Evolutionary conservation across 2,113 vertebrate species (phyloP).

Genomic region (Neodontobutis hainanensis): DNA sequence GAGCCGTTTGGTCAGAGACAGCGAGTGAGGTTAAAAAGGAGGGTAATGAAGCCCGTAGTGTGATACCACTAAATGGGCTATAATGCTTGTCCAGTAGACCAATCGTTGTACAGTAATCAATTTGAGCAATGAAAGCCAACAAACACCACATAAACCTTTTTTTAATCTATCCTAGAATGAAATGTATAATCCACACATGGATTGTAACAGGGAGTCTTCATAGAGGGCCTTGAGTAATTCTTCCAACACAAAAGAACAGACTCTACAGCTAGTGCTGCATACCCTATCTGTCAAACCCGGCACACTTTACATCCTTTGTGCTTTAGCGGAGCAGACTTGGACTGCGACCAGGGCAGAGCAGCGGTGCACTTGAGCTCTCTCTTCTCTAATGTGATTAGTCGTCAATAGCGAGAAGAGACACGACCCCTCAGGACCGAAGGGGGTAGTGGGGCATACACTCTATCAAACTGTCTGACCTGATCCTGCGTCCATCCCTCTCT

Average conservation of each 20-base stretch:
- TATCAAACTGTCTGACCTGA: conserved; percentile 44
- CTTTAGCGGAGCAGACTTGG: conserved; percentile 40
- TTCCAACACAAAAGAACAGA: not conserved
- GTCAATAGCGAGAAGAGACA: conserved; percentile 33
- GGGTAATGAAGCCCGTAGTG: no score
- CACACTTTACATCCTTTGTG: conserved; percentile 34
- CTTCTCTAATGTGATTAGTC: conserved; percentile 55
- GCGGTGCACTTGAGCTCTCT: conserved; percentile 26
- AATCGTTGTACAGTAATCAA: no score
- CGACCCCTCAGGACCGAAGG: conserved; percentile 29
- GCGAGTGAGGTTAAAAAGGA: no score
- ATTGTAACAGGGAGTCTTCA: no score
- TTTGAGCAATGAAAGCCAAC: no score
- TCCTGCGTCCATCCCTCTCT: conserved; percentile 17
- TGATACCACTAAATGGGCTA: no score
- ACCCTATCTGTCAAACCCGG: not conserved
- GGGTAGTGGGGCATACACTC: conserved; percentile 17
- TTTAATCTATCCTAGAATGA: no score
- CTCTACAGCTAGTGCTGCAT: conserved; percentile 8
- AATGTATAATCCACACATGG: no score
- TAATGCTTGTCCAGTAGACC: no score
- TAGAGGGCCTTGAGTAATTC: not conserved
- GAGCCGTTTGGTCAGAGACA: no score
- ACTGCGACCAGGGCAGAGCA: conserved; percentile 38
- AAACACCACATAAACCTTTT: no score